These are phyloP conservation scores for Osmerus mordax DNA, from an alignment of 2,113 vertebrate species.

Conservation along the genomic window DNA sequence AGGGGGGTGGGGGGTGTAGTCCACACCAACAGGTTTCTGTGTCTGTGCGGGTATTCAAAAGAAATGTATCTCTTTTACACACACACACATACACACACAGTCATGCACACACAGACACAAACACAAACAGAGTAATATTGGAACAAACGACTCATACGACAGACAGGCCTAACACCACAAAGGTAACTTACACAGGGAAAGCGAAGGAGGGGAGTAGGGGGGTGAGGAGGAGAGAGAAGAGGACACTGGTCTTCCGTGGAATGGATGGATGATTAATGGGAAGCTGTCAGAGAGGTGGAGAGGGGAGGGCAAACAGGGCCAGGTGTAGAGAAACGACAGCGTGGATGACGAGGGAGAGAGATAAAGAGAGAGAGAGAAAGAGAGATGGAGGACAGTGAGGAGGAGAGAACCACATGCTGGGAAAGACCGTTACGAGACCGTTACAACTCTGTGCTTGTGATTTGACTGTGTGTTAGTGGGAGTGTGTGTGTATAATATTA, in stretches of 20 bases:
- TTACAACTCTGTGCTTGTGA: background rate
- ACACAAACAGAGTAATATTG: background rate
- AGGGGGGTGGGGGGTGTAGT: background rate
- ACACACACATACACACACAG: background rate
- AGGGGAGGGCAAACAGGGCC: constrained; percentile 42
- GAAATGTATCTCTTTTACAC: background rate
- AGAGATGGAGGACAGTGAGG: background rate
- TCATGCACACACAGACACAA: background rate
- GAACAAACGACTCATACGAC: background rate
- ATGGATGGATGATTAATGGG: constrained; percentile 70
- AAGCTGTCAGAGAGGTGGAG: constrained; percentile 65
- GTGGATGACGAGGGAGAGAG: constrained; percentile 24
- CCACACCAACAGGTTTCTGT: background rate
- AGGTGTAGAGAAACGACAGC: constrained; percentile 25
- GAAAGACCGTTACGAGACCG: background rate
- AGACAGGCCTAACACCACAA: background rate
- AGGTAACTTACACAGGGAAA: background rate
- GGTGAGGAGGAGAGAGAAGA: constrained; percentile 47
- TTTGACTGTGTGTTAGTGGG: background rate
- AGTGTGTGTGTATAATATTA: constrained; percentile 6
- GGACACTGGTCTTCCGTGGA: constrained; percentile 48
- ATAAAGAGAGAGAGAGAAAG: constrained; percentile 27
- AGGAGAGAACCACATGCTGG: too few relatives aligned
- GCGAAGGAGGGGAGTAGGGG: background rate
- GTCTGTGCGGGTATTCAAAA: background rate